Evolutionary conservation across 35 echinoderm and acorn worm species (phyloP), one percentile per base, ranked within the genome.

Genomic region (Stichopus chloronotus): DNA sequence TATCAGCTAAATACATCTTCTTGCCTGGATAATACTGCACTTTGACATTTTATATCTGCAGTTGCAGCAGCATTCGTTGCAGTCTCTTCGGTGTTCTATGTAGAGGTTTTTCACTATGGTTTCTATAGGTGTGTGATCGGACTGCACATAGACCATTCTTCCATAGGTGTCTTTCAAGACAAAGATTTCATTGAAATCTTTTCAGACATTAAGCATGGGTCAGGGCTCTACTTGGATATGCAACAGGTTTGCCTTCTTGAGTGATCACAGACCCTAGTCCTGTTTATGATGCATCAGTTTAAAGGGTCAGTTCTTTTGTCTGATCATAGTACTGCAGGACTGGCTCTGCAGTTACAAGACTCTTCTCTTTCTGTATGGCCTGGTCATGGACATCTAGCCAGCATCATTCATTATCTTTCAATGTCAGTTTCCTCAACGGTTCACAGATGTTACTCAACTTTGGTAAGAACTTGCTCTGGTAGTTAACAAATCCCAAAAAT

Each of bases 401-500:
- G 43, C 59, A 63, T 78, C 89, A 86, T 63, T 71, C 16, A 10
- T 13, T 84, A 22, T 92, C 90, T 65, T 95, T 92, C 4, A 19
- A n/a, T 8, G 81, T 95, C 4, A 95, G 94, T 56, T 92, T 10
- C 23, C 94, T 78, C 0, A 92, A 60, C 7, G 79, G 88, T 59
- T 86, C 79, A 84, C 78, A 69, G 9, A 91, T 57, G 14, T 69
- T 90, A 17, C 22, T 55, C 14, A 95, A 81, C 16, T 87, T 55
- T 63, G 90, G 90, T 20, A 95, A 20, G 68, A 92, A 92, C 79
- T 95, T 92, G 83, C 92, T 91, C 30, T 94, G 86, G 90, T 94
- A 96, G 24, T 91, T 96, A 2, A 94, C 92, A 74, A 92, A 92
- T 25, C 95, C 89, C 52, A 94, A 61, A 55, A 92, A 92, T 83